These are phyloP conservation scores for Druon quercuslanigerum DNA, from an alignment of 1,140 invertebrate genomes.

Conservation along the genomic window DNA sequence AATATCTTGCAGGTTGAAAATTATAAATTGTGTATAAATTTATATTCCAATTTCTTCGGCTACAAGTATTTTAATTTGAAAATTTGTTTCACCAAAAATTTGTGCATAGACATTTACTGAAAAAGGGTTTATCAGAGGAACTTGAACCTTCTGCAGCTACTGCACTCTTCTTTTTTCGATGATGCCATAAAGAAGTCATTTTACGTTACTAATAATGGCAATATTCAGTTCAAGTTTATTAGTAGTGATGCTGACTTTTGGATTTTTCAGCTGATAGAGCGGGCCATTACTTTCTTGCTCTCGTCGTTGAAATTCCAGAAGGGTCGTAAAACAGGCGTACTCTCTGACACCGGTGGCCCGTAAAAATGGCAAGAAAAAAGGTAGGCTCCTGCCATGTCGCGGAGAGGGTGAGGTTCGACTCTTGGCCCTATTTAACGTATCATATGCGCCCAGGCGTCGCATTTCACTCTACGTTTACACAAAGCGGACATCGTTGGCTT, in stretches of 20 bases:
- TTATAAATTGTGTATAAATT: no score
- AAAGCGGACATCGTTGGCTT: constrained; percentile 10
- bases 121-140: not conserved
- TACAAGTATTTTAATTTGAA: no score
- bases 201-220: constrained; percentile 19
- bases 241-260: not conserved
- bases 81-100: no score
- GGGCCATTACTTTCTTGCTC: constrained; percentile 36
- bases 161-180: not conserved
- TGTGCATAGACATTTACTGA: no score
- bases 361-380: constrained; percentile 41
- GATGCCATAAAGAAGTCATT: not conserved
- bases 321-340: constrained; percentile 38
- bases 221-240: constrained; percentile 14
- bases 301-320: constrained; percentile 34
- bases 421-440: constrained; percentile 23
- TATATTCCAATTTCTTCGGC: no score
- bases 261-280: constrained; percentile 32
- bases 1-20: no score
- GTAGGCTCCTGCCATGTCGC: constrained; percentile 13
- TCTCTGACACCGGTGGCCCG: constrained; percentile 40
- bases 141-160: not conserved
- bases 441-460: not conserved
- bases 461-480: constrained; percentile 18
- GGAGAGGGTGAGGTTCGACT: not conserved